Conservation (phyloP, 2,113 vertebrate species). For the Rhodinocichla rosea region DNA sequence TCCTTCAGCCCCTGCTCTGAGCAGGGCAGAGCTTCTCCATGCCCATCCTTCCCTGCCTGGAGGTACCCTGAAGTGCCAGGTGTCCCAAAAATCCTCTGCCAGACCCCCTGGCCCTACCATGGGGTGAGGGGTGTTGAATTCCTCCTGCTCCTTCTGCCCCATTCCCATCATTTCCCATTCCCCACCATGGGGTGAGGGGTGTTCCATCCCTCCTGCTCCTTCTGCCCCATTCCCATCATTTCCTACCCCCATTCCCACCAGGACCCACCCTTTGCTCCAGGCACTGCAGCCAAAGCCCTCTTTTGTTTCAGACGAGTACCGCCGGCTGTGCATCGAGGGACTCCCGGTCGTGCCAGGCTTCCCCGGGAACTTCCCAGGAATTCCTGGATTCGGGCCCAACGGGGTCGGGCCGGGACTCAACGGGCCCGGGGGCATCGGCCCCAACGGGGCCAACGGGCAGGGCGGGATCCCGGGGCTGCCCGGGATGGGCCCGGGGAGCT, state of each 20-base stretch:
- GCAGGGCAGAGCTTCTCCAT: not conserved
- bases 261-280: not conserved
- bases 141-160: no score
- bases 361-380: conserved; percentile 48
- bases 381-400: conserved; percentile 50
- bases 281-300: not conserved
- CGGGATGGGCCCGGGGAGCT: conserved; percentile 65
- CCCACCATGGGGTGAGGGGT: not conserved
- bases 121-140: not conserved
- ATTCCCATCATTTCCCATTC: not conserved
- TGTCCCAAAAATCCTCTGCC: not conserved
- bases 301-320: conserved; percentile 81
- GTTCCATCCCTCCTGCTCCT: no score
- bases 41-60: not conserved
- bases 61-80: not conserved
- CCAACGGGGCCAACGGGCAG: conserved; percentile 65
- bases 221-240: not conserved
- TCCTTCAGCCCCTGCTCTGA: not conserved
- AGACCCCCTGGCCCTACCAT: not conserved
- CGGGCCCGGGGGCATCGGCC: conserved; percentile 65
- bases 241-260: not conserved
- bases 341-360: conserved; percentile 71
- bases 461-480: conserved; percentile 69
- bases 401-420: conserved; percentile 62
- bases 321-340: conserved; percentile 83